phyloP scores from a whole-genome alignment of 1,140 invertebrate species.

The Gryllus bimaculatus region DNA sequence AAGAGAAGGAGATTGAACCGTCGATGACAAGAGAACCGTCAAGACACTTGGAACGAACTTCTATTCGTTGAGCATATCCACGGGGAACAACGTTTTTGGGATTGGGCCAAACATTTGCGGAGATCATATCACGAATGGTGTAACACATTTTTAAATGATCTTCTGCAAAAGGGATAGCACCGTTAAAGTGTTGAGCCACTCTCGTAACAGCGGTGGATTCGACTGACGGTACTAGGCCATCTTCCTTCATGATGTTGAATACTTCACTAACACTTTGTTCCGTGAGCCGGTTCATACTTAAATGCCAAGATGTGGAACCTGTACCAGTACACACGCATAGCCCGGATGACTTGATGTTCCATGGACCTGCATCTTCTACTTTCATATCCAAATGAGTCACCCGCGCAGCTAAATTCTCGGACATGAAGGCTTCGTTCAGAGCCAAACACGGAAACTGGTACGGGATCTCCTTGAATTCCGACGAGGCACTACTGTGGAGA shows the following conservation, averaged over 20 bases:
- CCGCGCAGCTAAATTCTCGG: slow-evolving; percentile 85
- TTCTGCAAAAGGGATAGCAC: slow-evolving; percentile 38
- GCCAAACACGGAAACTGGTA: neutral
- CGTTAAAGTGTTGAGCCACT: slow-evolving; percentile 33
- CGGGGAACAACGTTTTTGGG: slow-evolving; percentile 56
- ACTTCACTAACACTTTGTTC: slow-evolving; percentile 66
- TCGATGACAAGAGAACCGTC: slow-evolving; percentile 93
- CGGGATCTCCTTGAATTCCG: neutral
- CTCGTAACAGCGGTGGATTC: slow-evolving; percentile 42
- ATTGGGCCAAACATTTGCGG: slow-evolving; percentile 61
- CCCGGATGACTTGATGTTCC: slow-evolving; percentile 90
- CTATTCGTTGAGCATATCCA: slow-evolving; percentile 58
- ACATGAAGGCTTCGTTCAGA: slow-evolving; percentile 75
- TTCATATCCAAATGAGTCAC: slow-evolving; percentile 83
- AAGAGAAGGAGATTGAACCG: slow-evolving; percentile 85
- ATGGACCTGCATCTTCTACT: slow-evolving; percentile 56
- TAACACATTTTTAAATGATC: slow-evolving; percentile 66
- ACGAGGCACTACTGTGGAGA: no score
- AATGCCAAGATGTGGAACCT: slow-evolving; percentile 95
- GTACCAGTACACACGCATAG: slow-evolving; percentile 93
- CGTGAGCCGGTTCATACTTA: slow-evolving; percentile 87
- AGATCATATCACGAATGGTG: slow-evolving; percentile 84
- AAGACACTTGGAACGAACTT: slow-evolving; percentile 80
- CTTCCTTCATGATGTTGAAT: slow-evolving; percentile 42
- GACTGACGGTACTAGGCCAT: slow-evolving; percentile 27